phyloP scores from a whole-genome alignment of 2,888 invertebrate genomes.

The Incurvaria masculella region DNA sequence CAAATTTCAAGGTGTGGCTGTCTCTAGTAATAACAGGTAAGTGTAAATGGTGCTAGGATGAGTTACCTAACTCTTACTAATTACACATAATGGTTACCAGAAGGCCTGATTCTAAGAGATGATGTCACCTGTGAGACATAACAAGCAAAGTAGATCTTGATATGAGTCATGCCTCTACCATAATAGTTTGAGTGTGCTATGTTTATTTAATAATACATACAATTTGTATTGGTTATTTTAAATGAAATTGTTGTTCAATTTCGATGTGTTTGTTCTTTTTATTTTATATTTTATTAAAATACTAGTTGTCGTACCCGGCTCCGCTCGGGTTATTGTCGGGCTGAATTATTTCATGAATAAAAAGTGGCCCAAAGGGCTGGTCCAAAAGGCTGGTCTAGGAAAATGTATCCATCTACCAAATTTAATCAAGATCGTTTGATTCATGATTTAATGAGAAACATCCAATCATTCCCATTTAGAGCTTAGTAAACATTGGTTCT shows the following conservation, averaged over 20 bases:
- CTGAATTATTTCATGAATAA: too few species aligned
- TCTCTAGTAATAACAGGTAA: neutral
- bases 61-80: neutral
- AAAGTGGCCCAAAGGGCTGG: too few species aligned
- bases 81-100: neutral
- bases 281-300: neutral
- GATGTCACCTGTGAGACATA: neutral
- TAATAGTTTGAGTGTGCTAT: conserved; percentile 17
- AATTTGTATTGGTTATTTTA: conserved; percentile 3
- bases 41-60: neutral
- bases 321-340: too few species aligned
- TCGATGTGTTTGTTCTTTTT: conserved; percentile 3
- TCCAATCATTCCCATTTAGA: too few species aligned
- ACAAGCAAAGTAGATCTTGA: neutral
- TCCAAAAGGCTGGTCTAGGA: too few species aligned
- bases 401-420: too few species aligned
- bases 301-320: too few species aligned
- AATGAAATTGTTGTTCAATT: conserved; percentile 8
- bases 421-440: too few species aligned
- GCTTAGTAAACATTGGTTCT: too few species aligned
- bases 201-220: conserved; percentile 8
- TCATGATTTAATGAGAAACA: too few species aligned
- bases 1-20: neutral
- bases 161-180: conserved; percentile 13
- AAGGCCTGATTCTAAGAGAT: neutral